Conservation (phyloP, 2,888 invertebrate species). For the Pardosa pseudoannulata region DNA sequence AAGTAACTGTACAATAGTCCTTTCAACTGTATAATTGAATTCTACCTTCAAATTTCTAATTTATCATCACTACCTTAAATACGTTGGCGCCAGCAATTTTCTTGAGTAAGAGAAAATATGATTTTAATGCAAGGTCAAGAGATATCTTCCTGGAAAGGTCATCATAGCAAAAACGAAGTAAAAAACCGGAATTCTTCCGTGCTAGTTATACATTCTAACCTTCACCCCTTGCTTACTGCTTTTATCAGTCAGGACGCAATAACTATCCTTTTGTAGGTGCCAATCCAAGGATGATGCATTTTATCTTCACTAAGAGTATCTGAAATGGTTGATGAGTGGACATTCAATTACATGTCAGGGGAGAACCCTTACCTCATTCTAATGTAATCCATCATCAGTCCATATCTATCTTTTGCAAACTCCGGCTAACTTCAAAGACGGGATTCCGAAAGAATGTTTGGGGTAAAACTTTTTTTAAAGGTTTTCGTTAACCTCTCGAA, state of each 20-base stretch:
- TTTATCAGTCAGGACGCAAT: slow-evolving; percentile 41
- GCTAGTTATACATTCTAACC: slow-evolving; percentile 24
- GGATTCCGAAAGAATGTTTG: no score
- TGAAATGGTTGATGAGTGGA: background rate
- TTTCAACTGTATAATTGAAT: background rate
- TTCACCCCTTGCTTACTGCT: slow-evolving; percentile 39
- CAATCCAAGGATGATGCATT: slow-evolving; percentile 36
- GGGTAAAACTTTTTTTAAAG: no score
- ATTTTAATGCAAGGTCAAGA: slow-evolving; percentile 23
- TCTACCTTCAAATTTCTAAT: background rate
- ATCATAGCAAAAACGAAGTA: no score
- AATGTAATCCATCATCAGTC: slow-evolving; percentile 22
- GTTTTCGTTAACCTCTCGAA: no score
- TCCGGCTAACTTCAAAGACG: no score
- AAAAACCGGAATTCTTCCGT: slow-evolving; percentile 25
- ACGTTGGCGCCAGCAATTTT: background rate
- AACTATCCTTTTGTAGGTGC: slow-evolving; percentile 22
- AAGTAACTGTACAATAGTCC: background rate
- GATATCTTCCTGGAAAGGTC: slow-evolving; percentile 30
- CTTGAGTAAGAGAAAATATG: background rate
- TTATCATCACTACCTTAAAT: background rate
- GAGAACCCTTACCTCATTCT: slow-evolving; percentile 17
- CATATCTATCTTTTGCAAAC: background rate
- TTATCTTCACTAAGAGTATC: slow-evolving; percentile 14
- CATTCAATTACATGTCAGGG: background rate